phyloP scores from a whole-genome alignment of 2,797 vertebrate genomes.

The Telmatherina bonti region DNA sequence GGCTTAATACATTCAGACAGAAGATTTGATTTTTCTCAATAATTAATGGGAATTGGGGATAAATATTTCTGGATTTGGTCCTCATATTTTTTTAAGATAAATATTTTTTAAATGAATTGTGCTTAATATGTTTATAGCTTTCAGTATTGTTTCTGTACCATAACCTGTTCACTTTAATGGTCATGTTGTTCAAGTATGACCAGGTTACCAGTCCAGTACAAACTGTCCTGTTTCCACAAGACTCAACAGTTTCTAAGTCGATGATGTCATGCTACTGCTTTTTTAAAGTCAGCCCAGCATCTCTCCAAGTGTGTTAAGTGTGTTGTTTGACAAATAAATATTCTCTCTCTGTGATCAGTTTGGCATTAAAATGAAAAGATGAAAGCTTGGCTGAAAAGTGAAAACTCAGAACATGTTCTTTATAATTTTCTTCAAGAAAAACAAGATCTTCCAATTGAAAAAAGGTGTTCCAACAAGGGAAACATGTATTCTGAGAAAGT shows the following conservation, averaged over 20 bases:
- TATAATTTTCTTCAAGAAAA: neutral
- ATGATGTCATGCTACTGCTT: slow-evolving; percentile 6
- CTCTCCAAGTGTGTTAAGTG: neutral
- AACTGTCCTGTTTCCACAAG: slow-evolving; percentile 15
- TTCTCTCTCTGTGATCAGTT: slow-evolving; percentile 26
- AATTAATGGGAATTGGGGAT: neutral
- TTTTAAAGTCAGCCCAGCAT: neutral
- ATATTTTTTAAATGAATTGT: neutral
- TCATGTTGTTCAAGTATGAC: neutral
- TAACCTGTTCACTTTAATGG: slow-evolving; percentile 14
- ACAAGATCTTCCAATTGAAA: neutral
- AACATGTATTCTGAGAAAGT: too few relatives aligned
- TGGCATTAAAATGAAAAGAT: slow-evolving; percentile 26
- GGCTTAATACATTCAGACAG: neutral
- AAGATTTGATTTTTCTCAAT: neutral
- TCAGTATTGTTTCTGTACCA: slow-evolving; percentile 4
- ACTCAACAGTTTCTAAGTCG: slow-evolving; percentile 10
- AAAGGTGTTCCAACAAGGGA: neutral
- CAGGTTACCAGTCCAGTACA: neutral
- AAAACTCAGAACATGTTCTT: too few relatives aligned
- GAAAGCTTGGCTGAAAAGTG: neutral
- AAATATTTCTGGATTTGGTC: too few relatives aligned
- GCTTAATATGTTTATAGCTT: slow-evolving; percentile 8
- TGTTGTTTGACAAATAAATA: slow-evolving; percentile 21
- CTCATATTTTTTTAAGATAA: neutral